These are phyloP conservation scores for Piprites chloris DNA, from an alignment of 2,113 vertebrate species.

Conservation along the genomic window DNA sequence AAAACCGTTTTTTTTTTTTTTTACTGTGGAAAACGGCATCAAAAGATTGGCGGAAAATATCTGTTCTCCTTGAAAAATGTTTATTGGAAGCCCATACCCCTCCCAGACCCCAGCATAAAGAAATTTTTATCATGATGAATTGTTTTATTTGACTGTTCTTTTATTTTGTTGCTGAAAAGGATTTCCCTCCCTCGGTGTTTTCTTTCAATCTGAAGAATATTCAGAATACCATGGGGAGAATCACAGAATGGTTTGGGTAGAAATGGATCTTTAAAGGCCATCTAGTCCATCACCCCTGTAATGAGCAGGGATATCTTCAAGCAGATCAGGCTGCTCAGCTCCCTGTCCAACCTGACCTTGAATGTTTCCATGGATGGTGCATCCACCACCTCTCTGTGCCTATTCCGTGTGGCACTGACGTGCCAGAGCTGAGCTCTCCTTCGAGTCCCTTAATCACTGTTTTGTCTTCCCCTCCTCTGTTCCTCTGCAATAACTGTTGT, in stretches of 20 bases:
- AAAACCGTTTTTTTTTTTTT: not conserved
- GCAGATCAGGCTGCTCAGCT: not conserved
- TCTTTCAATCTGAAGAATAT: not conserved
- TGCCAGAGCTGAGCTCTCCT: not conserved
- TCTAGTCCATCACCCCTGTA: not conserved
- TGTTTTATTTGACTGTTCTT: not conserved
- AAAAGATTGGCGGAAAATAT: not conserved
- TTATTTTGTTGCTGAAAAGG: not conserved
- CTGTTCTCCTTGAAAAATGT: not conserved
- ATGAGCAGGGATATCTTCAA: not conserved
- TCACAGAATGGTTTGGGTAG: not conserved
- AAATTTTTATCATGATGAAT: not conserved
- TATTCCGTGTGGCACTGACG: not conserved
- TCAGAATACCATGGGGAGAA: fast-evolving
- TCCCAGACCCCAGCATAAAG: not conserved
- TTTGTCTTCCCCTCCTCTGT: not conserved
- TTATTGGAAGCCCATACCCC: not conserved
- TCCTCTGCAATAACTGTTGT: constrained; percentile 19
- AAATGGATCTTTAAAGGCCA: not conserved
- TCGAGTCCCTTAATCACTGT: not conserved
- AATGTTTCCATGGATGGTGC: not conserved
- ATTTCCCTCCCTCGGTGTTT: not conserved
- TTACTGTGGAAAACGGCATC: not conserved
- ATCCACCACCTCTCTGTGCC: not conserved
- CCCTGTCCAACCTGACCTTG: not conserved